Evolutionary conservation across 2,888 invertebrate genomes (phyloP).

Genomic region (Eristalinus sepulchralis): DNA sequence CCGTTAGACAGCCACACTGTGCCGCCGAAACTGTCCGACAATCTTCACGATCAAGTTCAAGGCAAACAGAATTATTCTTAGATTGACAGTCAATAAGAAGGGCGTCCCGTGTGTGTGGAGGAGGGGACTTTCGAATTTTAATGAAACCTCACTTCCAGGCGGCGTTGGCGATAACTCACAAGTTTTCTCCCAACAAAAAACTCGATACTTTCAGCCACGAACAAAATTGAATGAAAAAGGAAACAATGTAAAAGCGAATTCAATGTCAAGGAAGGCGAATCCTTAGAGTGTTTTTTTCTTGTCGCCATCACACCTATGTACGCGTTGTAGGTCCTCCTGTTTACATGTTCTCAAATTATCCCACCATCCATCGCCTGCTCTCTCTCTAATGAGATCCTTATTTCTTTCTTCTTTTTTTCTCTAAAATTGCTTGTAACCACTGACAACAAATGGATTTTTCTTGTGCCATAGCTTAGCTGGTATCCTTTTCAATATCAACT

Average conservation of each 20-base stretch:
- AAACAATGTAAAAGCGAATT: background rate
- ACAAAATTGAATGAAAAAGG: background rate
- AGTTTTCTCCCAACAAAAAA: background rate
- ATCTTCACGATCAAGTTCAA: background rate
- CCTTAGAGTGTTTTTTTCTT: background rate
- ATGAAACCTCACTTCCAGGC: background rate
- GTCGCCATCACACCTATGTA: background rate
- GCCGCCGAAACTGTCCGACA: too few relatives aligned
- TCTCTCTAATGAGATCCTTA: background rate
- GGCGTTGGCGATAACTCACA: background rate
- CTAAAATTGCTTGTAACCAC: conserved; percentile 29
- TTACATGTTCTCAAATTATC: background rate
- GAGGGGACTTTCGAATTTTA: background rate
- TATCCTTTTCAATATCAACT: conserved; percentile 48
- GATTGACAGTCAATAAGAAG: background rate
- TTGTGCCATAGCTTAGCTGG: conserved; percentile 13
- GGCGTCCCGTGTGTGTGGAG: background rate
- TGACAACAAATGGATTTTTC: conserved; percentile 46
- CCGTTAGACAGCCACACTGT: too few relatives aligned
- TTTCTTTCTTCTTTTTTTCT: background rate
- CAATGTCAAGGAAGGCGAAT: background rate
- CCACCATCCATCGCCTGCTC: background rate
- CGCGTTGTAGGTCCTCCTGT: background rate
- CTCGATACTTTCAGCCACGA: background rate
- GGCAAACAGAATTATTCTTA: background rate